A percentile compares a stretch with the other conserved stretches of the same genome.
Evolutionary conservation across 2,797 vertebrate genomes (phyloP).

Genomic region (Pipistrellus kuhlii): DNA sequence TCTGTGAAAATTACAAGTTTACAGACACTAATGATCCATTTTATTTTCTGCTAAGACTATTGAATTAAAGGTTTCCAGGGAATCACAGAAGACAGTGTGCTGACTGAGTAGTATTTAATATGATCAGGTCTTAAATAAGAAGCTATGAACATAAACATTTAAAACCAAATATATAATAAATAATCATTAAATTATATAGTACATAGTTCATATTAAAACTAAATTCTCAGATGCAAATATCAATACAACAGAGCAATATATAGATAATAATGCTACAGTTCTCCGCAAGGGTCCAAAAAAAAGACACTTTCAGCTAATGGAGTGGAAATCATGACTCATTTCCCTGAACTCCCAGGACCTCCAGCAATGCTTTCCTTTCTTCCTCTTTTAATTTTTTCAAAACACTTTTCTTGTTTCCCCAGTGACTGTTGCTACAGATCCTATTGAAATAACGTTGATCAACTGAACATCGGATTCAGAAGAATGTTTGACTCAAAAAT

Average conservation of each 20-base stretch:
- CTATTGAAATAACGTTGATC: slow-evolving; percentile 59
- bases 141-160: slow-evolving; percentile 81
- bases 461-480: slow-evolving; percentile 50
- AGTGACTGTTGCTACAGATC: slow-evolving; percentile 52
- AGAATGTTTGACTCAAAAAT: slow-evolving; percentile 2
- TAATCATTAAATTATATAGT: slow-evolving; percentile 88
- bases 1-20: background rate
- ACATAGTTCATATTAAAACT: slow-evolving; percentile 84
- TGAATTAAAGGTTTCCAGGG: slow-evolving; percentile 60
- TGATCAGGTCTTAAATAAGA: slow-evolving; percentile 86
- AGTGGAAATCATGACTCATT: slow-evolving; percentile 79
- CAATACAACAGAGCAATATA: slow-evolving; percentile 81
- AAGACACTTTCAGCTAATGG: slow-evolving; percentile 80
- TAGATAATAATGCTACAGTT: slow-evolving; percentile 84
- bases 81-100: slow-evolving; percentile 66
- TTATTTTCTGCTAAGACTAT: background rate
- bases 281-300: slow-evolving; percentile 79
- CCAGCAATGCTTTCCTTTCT: background rate
- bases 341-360: slow-evolving; percentile 73
- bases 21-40: slow-evolving; percentile 13
- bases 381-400: background rate
- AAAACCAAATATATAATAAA: slow-evolving; percentile 88
- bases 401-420: slow-evolving; percentile 53
- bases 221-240: slow-evolving; percentile 82
- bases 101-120: slow-evolving; percentile 85